phyloP scores from a whole-genome alignment of 2,888 invertebrate genomes.

The Copidosoma aretas region DNA sequence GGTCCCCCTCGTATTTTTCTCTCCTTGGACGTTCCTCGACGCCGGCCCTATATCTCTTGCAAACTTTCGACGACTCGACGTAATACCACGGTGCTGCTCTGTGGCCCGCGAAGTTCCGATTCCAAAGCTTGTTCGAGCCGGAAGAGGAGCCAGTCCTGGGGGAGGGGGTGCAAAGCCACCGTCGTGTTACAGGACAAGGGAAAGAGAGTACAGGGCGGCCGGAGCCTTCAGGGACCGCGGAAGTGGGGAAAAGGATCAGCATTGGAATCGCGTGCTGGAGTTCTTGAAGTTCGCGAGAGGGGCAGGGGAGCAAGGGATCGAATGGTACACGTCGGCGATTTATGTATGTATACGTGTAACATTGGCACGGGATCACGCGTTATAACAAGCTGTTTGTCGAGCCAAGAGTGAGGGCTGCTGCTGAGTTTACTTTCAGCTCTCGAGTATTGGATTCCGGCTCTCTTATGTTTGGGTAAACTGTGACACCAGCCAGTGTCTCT shows the following conservation, averaged over 20 bases:
- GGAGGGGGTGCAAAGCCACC: too few relatives aligned
- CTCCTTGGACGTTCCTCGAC: background rate
- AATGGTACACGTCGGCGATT: too few relatives aligned
- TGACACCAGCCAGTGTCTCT: too few relatives aligned
- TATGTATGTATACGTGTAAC: background rate
- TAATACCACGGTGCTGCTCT: background rate
- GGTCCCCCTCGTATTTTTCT: background rate
- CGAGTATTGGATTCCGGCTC: too few relatives aligned
- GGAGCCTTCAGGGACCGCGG: background rate
- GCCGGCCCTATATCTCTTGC: background rate
- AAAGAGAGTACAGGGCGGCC: too few relatives aligned
- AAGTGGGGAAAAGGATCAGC: conserved; percentile 16
- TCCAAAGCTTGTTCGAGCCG: conserved; percentile 22
- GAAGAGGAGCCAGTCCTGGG: too few relatives aligned
- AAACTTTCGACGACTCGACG: background rate
- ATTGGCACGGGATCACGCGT: conserved; percentile 10
- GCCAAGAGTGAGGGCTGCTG: conserved; percentile 2
- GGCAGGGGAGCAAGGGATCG: background rate
- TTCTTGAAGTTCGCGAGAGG: conserved; percentile 14
- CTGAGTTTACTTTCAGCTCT: too few relatives aligned
- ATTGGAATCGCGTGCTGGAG: conserved; percentile 21
- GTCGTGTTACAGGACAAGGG: too few relatives aligned
- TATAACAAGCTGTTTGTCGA: conserved; percentile 19
- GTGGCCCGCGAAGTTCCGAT: conserved; percentile 6
- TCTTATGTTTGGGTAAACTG: too few relatives aligned